Evolutionary conservation across 2,797 vertebrate species (phyloP), one percentile per base, ranked within the genome.

Genomic region (Enteromius treurensis): DNA sequence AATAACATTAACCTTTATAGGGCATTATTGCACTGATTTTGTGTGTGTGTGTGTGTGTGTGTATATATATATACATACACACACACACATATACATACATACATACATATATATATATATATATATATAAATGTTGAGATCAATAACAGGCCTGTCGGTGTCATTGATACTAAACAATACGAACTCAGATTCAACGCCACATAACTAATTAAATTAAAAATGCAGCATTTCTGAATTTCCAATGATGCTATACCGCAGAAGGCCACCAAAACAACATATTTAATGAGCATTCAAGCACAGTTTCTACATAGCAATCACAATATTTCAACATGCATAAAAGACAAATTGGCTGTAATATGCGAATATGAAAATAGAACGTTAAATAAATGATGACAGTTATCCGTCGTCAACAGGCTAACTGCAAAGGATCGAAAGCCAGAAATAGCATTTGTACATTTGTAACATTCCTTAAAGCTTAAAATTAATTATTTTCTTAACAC

Each of bases 381-480:
- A 29, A 65, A 75, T 21, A 75, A 76, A 32, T 29, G 8, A 55
- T 82, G 80, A 76, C 60, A 65, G 62, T 40, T 67, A 76, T 53
- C 62, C 32, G 47, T 29, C 47, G 37, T 55, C 37, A 68, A 45
- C 62, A 32, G 60, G 60, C 62, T 58, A 40, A 81, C 42, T 58
- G 62, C 17, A 67, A 58, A 34, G 47, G 60, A 76, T 75, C 45
- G 15, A 47, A 42, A 53, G 73, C 23, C 45, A 76, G 3, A 64
- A 71, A 64, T 17, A 2, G 23, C 15, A 3, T 67, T 40, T 26
- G 42, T 40, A 26, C n/a, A n/a, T n/a, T n/a, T 75, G 23, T 37
- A 21, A 42, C 0, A 32, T 26, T 23, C 13, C 8, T 40, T 37
- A 21, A 15, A 1, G 5, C 19, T 1, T 29, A 15, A 40, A 17